Evolutionary conservation across 2,888 invertebrate species (phyloP).

Genomic region (Ametastegia equiseti): DNA sequence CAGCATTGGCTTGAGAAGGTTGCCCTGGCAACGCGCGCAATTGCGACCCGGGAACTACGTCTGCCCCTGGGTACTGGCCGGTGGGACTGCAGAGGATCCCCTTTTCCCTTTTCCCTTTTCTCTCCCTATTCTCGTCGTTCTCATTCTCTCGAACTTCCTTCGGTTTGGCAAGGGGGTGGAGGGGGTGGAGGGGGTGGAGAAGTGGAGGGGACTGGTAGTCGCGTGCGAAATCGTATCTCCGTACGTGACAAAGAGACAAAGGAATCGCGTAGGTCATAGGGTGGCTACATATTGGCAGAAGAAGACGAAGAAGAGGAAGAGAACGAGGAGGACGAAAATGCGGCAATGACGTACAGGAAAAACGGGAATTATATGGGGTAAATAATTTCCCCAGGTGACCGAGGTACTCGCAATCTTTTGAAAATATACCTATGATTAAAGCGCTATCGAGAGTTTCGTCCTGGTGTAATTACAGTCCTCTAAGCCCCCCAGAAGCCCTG

Average conservation of each 20-base stretch:
- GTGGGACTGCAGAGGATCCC: slow-evolving; percentile 30
- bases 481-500: background rate
- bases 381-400: slow-evolving; percentile 29
- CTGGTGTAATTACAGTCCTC: background rate
- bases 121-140: background rate
- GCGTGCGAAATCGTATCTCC: slow-evolving; percentile 44
- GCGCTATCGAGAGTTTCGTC: background rate
- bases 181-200: background rate
- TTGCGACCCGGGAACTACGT: slow-evolving; percentile 44
- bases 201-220: background rate
- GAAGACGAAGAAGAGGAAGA: too few species aligned
- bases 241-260: slow-evolving; percentile 46
- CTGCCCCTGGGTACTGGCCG: slow-evolving; percentile 25
- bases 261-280: slow-evolving; percentile 26
- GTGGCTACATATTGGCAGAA: background rate
- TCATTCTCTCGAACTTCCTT: background rate
- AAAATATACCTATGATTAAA: background rate
- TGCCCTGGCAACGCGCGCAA: slow-evolving; percentile 45
- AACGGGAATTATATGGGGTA: slow-evolving; percentile 27
- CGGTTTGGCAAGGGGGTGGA: background rate
- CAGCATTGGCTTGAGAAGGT: slow-evolving; percentile 45
- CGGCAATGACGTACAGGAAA: background rate
- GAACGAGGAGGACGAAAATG: too few species aligned
- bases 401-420: background rate
- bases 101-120: background rate